Conservation (phyloP, 2,797 vertebrate species). For the Diplodus sargus region DNA sequence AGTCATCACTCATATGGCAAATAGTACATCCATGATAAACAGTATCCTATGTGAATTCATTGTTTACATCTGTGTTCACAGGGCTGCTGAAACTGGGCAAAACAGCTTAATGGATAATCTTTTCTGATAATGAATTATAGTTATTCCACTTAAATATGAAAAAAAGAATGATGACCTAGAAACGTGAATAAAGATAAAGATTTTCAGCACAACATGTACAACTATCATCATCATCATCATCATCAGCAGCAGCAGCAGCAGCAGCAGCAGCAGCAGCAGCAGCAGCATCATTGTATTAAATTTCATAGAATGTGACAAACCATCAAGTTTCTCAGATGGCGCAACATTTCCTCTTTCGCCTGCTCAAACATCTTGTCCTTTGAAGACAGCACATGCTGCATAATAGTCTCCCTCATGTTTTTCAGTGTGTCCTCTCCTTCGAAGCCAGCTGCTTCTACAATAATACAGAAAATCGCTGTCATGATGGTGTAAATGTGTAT, state of each 20-base stretch:
- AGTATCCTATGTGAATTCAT: not conserved
- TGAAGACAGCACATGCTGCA: not conserved
- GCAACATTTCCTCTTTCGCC: slow-evolving; percentile 42
- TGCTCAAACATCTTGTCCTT: slow-evolving; percentile 42
- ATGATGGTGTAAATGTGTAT: not conserved
- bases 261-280: too few species aligned
- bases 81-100: not conserved
- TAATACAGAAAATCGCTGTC: not conserved
- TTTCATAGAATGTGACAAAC: slow-evolving; percentile 34
- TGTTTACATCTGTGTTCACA: not conserved
- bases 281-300: not conserved
- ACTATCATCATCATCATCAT: too few species aligned
- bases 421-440: rapidly evolving
- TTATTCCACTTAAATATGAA: not conserved
- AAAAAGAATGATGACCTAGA: not conserved
- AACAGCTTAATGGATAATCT: not conserved
- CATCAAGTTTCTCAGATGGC: not conserved
- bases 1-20: not conserved
- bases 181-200: not conserved
- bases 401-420: slow-evolving; percentile 11
- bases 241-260: too few species aligned
- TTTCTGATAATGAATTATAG: too few species aligned
- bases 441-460: slow-evolving; percentile 18
- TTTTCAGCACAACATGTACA: not conserved
- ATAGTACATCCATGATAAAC: not conserved